Evolutionary conservation across 2,797 vertebrate species (phyloP), one percentile per base, ranked within the genome.

Genomic region (Eulemur mongoz): DNA sequence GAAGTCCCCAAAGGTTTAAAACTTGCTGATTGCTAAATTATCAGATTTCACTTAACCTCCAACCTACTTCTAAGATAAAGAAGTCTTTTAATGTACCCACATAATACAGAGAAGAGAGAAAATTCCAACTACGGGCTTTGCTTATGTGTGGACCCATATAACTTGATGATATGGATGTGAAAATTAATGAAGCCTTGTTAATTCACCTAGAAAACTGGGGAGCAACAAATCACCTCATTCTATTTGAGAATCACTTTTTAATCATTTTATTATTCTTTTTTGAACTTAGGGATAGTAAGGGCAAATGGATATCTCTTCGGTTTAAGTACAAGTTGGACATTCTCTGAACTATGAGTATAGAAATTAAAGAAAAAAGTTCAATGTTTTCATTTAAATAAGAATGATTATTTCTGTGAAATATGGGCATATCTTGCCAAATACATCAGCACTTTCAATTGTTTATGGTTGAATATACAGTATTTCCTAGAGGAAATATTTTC

Each of bases 221-320:
- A 54, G 43, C 25, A 79, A 23, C 3, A 90, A 92, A 48, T 70
- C 18, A 85, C 20, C 73, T 95, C 15, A 59, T 18, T 96, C 43
- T 84, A 83, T 82, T 84, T 15, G 32, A 94, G 25, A 96, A 89
- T 85, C 82, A 73, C 4, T 48, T 95, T 67, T 30, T 50, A 32
- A 45, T 75, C 30, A 95, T 57, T 78, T 89, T 90, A 88, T 81
- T 80, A 67, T 81, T 65, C 57, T 72, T 75, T 91, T 82, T 15
- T 61, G 69, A 83, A 27, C 30, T 95, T 50, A 83, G 22, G 35
- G 13, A 72, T 67, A 43, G 3, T 25, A 23, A 75, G 9, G 0
- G 15, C 22, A 83, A 25, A 23, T 61, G 45, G 57, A 48, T 35
- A 84, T 45, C 6, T 38, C 22, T 85, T 70, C 30, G 63, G 0